These are phyloP conservation scores for Channallabes apus DNA, from an alignment of 2,797 vertebrate species.

Conservation along the genomic window DNA sequence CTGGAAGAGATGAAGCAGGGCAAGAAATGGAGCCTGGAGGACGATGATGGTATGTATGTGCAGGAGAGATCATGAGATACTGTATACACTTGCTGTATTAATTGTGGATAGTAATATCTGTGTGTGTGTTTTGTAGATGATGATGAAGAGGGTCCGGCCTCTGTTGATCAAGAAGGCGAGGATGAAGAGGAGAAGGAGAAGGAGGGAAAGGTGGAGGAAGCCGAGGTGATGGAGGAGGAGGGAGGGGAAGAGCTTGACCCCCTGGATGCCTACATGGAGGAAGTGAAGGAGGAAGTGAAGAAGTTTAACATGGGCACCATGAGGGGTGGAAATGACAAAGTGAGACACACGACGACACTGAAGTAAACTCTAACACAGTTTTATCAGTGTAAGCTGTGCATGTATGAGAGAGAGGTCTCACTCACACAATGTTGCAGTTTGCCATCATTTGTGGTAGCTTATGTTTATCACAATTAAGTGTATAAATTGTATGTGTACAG, in stretches of 20 bases:
- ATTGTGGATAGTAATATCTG: not conserved
- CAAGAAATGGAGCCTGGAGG: slow-evolving; percentile 98
- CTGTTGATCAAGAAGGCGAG: slow-evolving; percentile 46
- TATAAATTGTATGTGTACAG: slow-evolving; percentile 61
- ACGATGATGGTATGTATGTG: slow-evolving; percentile 86
- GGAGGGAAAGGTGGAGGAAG: slow-evolving; percentile 69
- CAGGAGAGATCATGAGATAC: not conserved
- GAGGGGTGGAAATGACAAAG: slow-evolving; percentile 93
- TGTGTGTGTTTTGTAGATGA: slow-evolving; percentile 41
- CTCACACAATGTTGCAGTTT: not conserved
- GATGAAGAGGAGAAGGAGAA: slow-evolving; percentile 66
- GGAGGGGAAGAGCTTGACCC: slow-evolving; percentile 92
- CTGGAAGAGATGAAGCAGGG: slow-evolving; percentile 98
- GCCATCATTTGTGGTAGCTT: not conserved
- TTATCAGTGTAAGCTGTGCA: not conserved
- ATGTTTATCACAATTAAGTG: not conserved
- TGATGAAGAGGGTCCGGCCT: slow-evolving; percentile 47
- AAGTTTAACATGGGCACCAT: slow-evolving; percentile 97
- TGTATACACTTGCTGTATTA: not conserved
- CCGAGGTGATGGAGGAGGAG: slow-evolving; percentile 74
- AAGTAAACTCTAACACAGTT: not conserved
- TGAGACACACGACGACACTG: slow-evolving; percentile 56
- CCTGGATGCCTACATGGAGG: slow-evolving; percentile 98
- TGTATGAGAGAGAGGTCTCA: not conserved
- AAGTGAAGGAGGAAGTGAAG: slow-evolving; percentile 98